phyloP scores from a whole-genome alignment of 1,140 invertebrate genomes.

The Lasioglossum baleicum region DNA sequence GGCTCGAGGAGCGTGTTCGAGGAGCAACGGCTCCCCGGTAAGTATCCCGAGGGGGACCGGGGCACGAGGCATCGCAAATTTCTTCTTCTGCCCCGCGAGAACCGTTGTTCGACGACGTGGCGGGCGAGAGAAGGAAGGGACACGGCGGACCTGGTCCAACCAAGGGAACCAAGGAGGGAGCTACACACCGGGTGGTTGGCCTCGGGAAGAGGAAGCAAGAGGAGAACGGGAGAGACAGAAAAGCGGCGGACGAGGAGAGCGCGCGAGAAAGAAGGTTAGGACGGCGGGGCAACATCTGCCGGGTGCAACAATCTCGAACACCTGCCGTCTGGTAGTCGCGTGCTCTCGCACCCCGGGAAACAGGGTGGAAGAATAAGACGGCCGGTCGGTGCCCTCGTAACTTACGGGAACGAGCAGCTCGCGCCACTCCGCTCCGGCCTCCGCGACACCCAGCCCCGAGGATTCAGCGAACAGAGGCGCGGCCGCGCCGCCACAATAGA shows the following conservation, averaged over 20 bases:
- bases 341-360: constrained; percentile 68
- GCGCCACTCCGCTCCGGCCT: neutral
- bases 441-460: neutral
- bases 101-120: constrained; percentile 32
- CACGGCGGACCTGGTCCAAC: neutral
- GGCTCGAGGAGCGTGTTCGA: too few relatives aligned
- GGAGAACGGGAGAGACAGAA: constrained; percentile 6
- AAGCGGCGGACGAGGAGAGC: constrained; percentile 21
- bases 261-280: constrained; percentile 56
- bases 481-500: constrained; percentile 29
- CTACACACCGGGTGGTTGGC: constrained; percentile 36
- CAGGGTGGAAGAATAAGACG: constrained; percentile 63
- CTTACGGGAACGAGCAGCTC: constrained; percentile 41
- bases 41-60: neutral
- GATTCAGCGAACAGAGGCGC: neutral
- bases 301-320: constrained; percentile 75
- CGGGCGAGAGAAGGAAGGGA: constrained; percentile 13
- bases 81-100: constrained; percentile 43
- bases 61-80: constrained; percentile 46
- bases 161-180: constrained; percentile 23
- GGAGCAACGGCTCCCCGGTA: neutral
- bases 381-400: constrained; percentile 59
- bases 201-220: constrained; percentile 25
- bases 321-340: constrained; percentile 77
- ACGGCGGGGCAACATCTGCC: constrained; percentile 72